A percentile compares a stretch with the other conserved stretches of the same genome.
These are phyloP conservation scores for Sitodiplosis mosellana DNA, from an alignment of 1,140 invertebrate species.

Conservation along the genomic window DNA sequence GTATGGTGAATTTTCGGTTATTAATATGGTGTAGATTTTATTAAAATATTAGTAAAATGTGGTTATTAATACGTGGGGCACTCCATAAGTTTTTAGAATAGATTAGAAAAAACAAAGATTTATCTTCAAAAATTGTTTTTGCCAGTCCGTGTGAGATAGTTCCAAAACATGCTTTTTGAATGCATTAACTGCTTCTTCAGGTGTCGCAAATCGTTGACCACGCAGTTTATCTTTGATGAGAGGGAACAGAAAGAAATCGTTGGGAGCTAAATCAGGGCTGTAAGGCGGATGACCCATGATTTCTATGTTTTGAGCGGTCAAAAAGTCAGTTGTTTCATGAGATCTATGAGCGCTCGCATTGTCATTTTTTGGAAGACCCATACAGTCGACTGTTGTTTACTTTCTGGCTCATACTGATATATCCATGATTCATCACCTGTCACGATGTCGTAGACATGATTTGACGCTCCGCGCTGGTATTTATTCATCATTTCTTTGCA, in stretches of 20 bases:
- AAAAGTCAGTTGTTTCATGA: slow-evolving; percentile 9
- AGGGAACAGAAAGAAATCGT: slow-evolving; percentile 23
- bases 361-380: slow-evolving; percentile 17
- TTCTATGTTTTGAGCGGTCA: slow-evolving; percentile 12
- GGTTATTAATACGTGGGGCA: too few relatives aligned
- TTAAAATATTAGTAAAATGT: too few relatives aligned
- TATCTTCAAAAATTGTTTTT: too few relatives aligned
- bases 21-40: too few relatives aligned
- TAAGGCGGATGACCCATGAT: slow-evolving; percentile 15
- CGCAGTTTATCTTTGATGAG: slow-evolving; percentile 15
- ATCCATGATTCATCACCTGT: slow-evolving; percentile 11
- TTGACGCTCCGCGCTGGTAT: slow-evolving; percentile 8
- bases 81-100: too few relatives aligned
- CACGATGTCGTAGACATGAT: slow-evolving; percentile 7
- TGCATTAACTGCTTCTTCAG: too few relatives aligned
- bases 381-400: slow-evolving; percentile 7
- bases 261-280: slow-evolving; percentile 19
- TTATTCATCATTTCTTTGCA: slow-evolving; percentile 9
- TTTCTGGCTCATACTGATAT: slow-evolving; percentile 11
- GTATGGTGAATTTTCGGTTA: too few relatives aligned
- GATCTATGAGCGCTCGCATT: slow-evolving; percentile 11
- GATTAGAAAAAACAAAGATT: too few relatives aligned
- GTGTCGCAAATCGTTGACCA: too few relatives aligned
- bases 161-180: too few relatives aligned
- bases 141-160: too few relatives aligned